Percentiles rank a stretch among this genome's conserved stretches.
phyloP scores from a whole-genome alignment of 2,888 invertebrate species.

The Branchipolynoe longqiensis region DNA sequence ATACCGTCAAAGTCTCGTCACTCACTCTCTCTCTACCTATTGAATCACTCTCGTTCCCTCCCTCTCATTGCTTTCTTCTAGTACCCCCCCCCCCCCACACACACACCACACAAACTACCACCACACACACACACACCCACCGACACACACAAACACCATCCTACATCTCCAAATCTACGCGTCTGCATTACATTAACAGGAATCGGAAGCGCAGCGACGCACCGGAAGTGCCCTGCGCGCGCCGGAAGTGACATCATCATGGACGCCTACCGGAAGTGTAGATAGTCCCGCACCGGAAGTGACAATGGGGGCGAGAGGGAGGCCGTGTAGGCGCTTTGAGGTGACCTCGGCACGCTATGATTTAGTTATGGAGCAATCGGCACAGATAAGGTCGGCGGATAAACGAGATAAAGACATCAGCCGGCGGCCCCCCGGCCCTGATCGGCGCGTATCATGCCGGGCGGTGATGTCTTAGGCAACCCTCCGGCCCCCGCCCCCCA shows the following conservation, averaged over 20 bases:
- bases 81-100: not conserved
- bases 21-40: no score
- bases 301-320: not conserved
- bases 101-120: not conserved
- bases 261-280: conserved; percentile 5
- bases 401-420: conserved; percentile 21
- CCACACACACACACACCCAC: not conserved
- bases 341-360: conserved; percentile 31
- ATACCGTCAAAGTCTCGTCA: no score
- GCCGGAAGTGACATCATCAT: conserved; percentile 32
- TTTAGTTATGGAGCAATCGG: conserved; percentile 50
- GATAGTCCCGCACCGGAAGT: conserved; percentile 4
- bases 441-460: conserved; percentile 26
- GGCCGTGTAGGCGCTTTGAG: not conserved
- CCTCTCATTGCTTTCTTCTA: not conserved
- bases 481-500: no score
- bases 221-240: conserved; percentile 46
- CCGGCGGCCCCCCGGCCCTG: not conserved
- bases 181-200: not conserved
- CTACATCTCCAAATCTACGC: not conserved
- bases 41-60: not conserved
- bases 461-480: not conserved
- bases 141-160: not conserved
- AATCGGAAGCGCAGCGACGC: conserved; percentile 9
- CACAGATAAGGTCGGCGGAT: not conserved